A percentile compares a stretch with the other conserved stretches of the same genome.
Conservation (phyloP, 30 jellyfish, hydroid and myxozoan species). For the Turritopsis dohrnii region DNA sequence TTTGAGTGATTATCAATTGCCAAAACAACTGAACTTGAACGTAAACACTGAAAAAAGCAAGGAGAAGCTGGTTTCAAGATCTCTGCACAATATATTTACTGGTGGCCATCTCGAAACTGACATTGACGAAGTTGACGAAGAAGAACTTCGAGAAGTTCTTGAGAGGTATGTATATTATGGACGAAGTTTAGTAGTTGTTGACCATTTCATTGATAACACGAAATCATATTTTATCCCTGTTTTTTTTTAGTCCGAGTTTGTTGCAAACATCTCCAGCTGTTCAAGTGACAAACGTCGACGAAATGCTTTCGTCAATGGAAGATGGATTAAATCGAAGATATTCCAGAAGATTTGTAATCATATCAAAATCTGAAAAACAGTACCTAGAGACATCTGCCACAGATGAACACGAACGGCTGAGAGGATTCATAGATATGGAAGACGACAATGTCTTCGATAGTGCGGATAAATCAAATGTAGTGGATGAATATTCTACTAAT, state of each 20-base stretch:
- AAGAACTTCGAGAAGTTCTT: slow-evolving; percentile 21
- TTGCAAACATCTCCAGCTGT: neutral
- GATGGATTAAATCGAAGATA: neutral
- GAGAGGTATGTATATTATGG: slow-evolving; percentile 17
- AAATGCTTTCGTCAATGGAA: neutral
- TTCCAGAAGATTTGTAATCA: slow-evolving; percentile 1
- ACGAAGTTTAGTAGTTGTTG: no score
- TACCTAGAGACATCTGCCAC: neutral
- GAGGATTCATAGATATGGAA: neutral
- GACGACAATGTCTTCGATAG: neutral
- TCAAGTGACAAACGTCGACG: slow-evolving; percentile 20
- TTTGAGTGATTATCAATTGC: neutral
- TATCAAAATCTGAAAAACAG: slow-evolving; percentile 7
- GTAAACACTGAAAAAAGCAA: neutral
- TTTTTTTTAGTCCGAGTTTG: slow-evolving; percentile 1
- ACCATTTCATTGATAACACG: neutral
- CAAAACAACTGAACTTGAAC: neutral
- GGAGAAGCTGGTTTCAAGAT: neutral
- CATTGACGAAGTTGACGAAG: slow-evolving; percentile 31
- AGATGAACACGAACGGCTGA: neutral
- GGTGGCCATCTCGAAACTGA: slow-evolving; percentile 32
- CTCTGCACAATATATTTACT: slow-evolving; percentile 3
- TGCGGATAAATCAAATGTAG: neutral
- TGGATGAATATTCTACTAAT: neutral
- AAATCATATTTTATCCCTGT: neutral